phyloP scores from a whole-genome alignment of 2,113 vertebrate genomes.

The Bubo bubo region DNA sequence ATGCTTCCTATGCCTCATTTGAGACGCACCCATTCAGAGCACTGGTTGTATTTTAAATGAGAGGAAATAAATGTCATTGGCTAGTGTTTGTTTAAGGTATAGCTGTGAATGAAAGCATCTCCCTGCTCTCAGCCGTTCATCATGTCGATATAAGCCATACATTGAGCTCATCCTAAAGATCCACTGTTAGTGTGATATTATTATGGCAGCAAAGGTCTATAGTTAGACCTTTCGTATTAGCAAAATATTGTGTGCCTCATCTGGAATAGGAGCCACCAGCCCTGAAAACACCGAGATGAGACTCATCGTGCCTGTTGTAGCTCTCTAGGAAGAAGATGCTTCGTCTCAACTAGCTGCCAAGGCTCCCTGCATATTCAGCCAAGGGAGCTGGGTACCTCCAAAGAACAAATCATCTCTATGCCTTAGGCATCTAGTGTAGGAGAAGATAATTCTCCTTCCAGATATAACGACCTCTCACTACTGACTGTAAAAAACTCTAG shows the following conservation, averaged over 20 bases:
- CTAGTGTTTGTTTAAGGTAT: background rate
- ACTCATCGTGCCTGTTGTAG: background rate
- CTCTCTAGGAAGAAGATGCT: background rate
- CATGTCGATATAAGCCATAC: rapidly evolving
- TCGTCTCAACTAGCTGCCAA: background rate
- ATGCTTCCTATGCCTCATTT: background rate
- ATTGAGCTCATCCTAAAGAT: background rate
- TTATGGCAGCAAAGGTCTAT: background rate
- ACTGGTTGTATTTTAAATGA: background rate
- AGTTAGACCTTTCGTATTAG: background rate
- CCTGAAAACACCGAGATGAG: background rate
- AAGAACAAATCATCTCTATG: background rate
- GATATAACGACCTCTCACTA: background rate
- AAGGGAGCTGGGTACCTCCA: background rate
- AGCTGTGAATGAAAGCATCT: background rate
- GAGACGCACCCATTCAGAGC: background rate
- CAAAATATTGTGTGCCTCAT: background rate
- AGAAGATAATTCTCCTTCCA: background rate
- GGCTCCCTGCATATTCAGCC: background rate
- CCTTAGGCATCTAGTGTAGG: background rate
- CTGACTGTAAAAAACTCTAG: background rate
- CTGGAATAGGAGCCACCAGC: background rate
- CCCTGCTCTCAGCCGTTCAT: background rate
- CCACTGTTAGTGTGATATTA: background rate
- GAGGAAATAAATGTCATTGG: background rate